Evolutionary conservation across 2,888 invertebrate species (phyloP).

Genomic region (Eumacrocentrus americanus): DNA sequence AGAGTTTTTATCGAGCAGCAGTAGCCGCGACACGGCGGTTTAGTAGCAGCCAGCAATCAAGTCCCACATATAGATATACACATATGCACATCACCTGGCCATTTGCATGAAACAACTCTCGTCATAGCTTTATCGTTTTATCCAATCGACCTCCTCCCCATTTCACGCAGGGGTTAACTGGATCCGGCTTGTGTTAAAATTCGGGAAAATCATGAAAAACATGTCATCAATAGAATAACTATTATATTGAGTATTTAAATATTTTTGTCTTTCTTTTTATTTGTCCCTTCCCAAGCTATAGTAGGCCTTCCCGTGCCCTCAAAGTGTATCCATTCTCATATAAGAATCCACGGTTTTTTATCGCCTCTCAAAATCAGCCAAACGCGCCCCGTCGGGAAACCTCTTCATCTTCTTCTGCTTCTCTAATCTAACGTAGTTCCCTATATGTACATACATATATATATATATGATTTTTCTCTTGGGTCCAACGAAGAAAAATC

Average conservation of each 20-base stretch:
- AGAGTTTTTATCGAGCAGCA: not conserved
- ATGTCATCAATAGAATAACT: not conserved
- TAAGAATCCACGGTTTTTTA: not conserved
- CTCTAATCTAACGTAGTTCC: too few relatives aligned
- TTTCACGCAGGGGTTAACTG: constrained; percentile 4
- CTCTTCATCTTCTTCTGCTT: too few relatives aligned
- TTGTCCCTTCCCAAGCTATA: not conserved
- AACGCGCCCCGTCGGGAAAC: too few relatives aligned
- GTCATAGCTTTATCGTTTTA: constrained; percentile 25
- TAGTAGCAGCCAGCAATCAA: constrained; percentile 21
- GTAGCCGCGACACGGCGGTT: constrained; percentile 4
- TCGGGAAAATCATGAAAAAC: not conserved
- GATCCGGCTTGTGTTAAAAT: constrained; percentile 5
- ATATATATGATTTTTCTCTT: too few relatives aligned
- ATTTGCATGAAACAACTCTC: constrained; percentile 24
- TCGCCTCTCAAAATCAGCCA: too few relatives aligned
- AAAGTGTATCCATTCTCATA: not conserved
- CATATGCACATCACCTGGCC: not conserved
- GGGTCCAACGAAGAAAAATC: too few relatives aligned
- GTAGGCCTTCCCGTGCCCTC: not conserved
- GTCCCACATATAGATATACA: constrained; percentile 9
- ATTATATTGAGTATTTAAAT: not conserved
- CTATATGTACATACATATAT: too few relatives aligned
- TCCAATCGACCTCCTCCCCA: constrained; percentile 7
- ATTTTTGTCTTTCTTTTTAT: not conserved